Percentiles rank a stretch among this genome's conserved stretches.
These are phyloP conservation scores for Dione juno DNA, from an alignment of 2,888 invertebrate genomes.

Conservation along the genomic window DNA sequence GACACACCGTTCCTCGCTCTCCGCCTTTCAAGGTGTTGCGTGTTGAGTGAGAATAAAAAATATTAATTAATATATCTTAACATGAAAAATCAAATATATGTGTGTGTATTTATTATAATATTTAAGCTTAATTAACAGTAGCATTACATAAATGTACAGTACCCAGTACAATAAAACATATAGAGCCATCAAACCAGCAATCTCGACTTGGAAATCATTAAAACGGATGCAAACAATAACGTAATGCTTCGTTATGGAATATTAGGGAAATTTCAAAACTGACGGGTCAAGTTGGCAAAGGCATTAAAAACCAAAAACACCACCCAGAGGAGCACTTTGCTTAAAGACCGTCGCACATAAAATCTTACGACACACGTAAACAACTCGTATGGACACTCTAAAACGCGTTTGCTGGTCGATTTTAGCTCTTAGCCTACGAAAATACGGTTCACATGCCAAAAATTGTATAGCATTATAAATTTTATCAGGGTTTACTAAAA, in stretches of 20 bases:
- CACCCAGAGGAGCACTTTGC: slow-evolving; percentile 78
- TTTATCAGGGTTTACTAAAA: slow-evolving; percentile 53
- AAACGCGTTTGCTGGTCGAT: slow-evolving; percentile 36
- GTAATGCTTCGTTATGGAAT: slow-evolving; percentile 55
- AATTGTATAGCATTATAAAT: slow-evolving; percentile 38
- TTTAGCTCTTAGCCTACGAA: slow-evolving; percentile 42
- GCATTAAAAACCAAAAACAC: slow-evolving; percentile 75
- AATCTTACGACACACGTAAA: slow-evolving; percentile 77
- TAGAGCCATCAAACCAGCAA: slow-evolving; percentile 37
- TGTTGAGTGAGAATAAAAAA: not conserved
- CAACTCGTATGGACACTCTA: slow-evolving; percentile 46
- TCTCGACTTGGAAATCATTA: slow-evolving; percentile 46
- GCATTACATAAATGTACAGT: not conserved
- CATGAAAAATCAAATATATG: not conserved
- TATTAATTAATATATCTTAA: not conserved
- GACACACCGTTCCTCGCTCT: too few relatives aligned
- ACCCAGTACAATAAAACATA: too few relatives aligned
- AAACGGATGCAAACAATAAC: slow-evolving; percentile 51
- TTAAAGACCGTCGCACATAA: slow-evolving; percentile 77
- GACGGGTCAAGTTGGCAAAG: slow-evolving; percentile 75
- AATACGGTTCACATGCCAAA: slow-evolving; percentile 40
- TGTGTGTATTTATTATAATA: too few relatives aligned
- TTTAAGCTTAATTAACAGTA: not conserved
- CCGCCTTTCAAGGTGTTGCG: too few relatives aligned
- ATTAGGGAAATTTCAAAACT: slow-evolving; percentile 58